Evolutionary conservation across 53 echinoderm and acorn worm species (phyloP), one percentile per base, ranked within the genome.

Genomic region (Zoroaster sp.): DNA sequence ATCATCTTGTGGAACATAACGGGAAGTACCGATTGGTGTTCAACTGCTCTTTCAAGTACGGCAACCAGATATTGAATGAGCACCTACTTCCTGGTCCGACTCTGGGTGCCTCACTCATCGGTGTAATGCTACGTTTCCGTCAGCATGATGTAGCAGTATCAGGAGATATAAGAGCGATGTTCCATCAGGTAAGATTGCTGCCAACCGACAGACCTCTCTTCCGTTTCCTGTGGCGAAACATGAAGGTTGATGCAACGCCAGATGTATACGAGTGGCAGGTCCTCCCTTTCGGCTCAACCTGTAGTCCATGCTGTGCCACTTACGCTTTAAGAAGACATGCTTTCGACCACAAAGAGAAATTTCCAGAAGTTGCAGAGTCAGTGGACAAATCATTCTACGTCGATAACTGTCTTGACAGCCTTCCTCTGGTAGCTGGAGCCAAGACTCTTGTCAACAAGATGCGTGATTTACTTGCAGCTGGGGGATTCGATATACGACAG

Each of bases 221-320:
- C 10, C 70, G 89, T 0, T 89, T 89, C 47, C 44, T 89, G 11
- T 78, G 89, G 89, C 17, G 73, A 4, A 73, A 40, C 15, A 40
- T 73, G 73, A 40, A 73, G 21, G 9, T 7, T 9, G 69, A 69
- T 10, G 35, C 5, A 30, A 9, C 4, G 8, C 69, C 40, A 36
- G 39, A 41, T 7, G 77, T 78, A 18, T 69, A 66, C 41, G 47
- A 89, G 31, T 89, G 89, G 79, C 67, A 78, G 20, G 78, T 89
- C 53, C 78, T 78, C 17, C 77, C 89, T 13, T 89, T 89, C 40
- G 78, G 89, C 66, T 42, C 89, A 32, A 78, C 78, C 13, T 89
- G 78, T 69, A 89, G 89, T 18, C 78, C 89, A 0, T 78, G 78
- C 17, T 89, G 89, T 76, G 86, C 66, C 14, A 35, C 72, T 10